A percentile compares a stretch with the other conserved stretches of the same genome.
Conservation (phyloP, 2,113 vertebrate genomes). For the Zootoca vivipara region DNA sequence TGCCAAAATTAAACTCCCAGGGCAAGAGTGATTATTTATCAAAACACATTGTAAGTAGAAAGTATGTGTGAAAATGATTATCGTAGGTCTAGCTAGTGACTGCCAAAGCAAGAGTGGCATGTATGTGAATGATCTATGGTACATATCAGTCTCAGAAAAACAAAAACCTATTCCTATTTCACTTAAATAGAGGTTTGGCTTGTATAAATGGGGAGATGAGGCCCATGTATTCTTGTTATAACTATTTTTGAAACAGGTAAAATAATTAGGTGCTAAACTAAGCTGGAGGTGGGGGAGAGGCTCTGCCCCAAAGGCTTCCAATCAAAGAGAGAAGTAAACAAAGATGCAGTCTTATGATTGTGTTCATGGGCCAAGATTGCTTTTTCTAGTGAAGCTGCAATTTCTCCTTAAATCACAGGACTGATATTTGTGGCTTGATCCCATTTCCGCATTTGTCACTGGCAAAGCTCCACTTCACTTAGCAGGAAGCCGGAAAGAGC, state of each 20-base stretch:
- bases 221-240: not conserved
- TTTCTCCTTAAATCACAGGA: not conserved
- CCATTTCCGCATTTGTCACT: not conserved
- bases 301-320: not conserved
- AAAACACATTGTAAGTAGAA: not conserved
- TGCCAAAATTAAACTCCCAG: conserved; percentile 14
- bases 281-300: not conserved
- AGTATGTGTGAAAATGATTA: conserved; percentile 1
- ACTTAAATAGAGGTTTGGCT: fast-evolving
- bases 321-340: not conserved
- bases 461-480: not conserved
- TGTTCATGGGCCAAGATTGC: not conserved
- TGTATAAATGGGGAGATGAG: not conserved
- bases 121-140: not conserved
- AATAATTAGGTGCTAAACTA: not conserved
- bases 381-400: not conserved
- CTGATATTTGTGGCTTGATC: fast-evolving
- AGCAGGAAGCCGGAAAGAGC: conserved; percentile 6
- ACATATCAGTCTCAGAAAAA: not conserved
- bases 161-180: not conserved
- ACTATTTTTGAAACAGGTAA: not conserved
- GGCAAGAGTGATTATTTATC: not conserved
- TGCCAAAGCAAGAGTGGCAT: not conserved
- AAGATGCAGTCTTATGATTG: not conserved
- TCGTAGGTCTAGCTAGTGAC: fast-evolving